These are phyloP conservation scores for Aphelocoma californica DNA, from an alignment of 2,797 vertebrate genomes.

Conservation along the genomic window DNA sequence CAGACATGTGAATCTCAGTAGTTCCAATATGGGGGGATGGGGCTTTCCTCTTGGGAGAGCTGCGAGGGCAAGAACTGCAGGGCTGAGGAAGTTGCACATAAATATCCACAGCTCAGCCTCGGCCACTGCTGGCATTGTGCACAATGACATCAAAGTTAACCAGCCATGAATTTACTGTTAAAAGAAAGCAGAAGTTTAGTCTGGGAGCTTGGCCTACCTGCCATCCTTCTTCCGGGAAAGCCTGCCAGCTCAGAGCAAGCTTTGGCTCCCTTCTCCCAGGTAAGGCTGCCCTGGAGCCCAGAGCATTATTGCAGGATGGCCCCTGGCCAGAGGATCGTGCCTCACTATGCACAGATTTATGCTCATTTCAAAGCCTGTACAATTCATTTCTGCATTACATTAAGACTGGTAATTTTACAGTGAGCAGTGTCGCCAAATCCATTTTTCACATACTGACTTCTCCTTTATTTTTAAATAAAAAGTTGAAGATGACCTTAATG, in stretches of 20 bases:
- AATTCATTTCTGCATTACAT: neutral
- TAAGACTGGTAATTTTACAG: neutral
- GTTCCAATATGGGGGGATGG: accelerated
- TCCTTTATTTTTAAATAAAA: neutral
- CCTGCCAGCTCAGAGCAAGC: neutral
- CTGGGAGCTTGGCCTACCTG: neutral
- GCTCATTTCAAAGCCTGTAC: neutral
- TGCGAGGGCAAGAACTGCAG: neutral
- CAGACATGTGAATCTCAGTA: accelerated
- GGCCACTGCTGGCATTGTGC: neutral
- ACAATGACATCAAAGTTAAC: neutral
- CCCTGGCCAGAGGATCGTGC: neutral
- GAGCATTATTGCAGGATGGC: neutral
- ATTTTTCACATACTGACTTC: neutral
- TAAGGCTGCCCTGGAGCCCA: neutral
- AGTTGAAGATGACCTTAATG: neutral
- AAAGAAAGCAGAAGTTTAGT: neutral
- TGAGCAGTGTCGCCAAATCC: neutral
- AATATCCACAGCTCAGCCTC: neutral
- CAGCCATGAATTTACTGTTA: neutral
- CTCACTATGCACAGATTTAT: neutral
- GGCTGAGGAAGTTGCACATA: neutral
- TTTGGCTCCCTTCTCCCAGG: neutral
- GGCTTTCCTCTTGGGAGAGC: neutral
- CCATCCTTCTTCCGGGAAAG: neutral